Conservation (phyloP, 2,888 invertebrate species). For the Campaea margaritaria region DNA sequence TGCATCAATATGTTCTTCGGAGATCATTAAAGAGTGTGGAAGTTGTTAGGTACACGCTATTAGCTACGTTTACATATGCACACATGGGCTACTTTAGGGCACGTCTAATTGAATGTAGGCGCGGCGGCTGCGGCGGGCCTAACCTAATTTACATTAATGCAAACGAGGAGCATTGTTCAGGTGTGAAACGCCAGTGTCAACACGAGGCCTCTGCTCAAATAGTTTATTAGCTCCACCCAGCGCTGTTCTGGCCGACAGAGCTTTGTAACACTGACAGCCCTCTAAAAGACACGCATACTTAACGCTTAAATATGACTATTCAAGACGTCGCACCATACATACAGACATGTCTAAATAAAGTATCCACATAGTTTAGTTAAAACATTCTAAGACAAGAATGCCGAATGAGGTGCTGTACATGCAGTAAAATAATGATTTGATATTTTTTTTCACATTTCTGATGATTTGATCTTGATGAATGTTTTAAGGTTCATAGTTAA, state of each 20-base stretch:
- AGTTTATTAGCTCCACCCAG: conserved; percentile 85
- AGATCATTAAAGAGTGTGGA: conserved; percentile 60
- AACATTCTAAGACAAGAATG: conserved; percentile 11
- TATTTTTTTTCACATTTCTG: not conserved
- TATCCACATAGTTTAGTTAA: conserved; percentile 25
- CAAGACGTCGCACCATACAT: conserved; percentile 62
- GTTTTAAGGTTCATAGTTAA: too few relatives aligned
- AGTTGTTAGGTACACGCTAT: conserved; percentile 57
- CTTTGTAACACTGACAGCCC: conserved; percentile 80
- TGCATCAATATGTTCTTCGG: conserved; percentile 54
- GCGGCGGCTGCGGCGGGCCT: conserved; percentile 73
- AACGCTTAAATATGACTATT: conserved; percentile 76
- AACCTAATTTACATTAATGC: conserved; percentile 86
- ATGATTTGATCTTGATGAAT: too few relatives aligned
- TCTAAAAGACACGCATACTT: conserved; percentile 78
- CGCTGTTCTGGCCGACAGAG: conserved; percentile 76
- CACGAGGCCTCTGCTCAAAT: conserved; percentile 82
- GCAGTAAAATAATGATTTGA: not conserved
- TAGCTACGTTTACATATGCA: conserved; percentile 71
- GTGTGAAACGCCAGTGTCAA: conserved; percentile 85
- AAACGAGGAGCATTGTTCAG: conserved; percentile 85
- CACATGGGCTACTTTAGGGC: conserved; percentile 78
- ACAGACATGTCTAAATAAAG: conserved; percentile 38
- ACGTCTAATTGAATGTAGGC: conserved; percentile 83
- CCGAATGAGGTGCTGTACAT: conserved; percentile 3